Base-by-base conservation (phyloP, 2,888 invertebrate species). In the Argyresthia albistria region DNA sequence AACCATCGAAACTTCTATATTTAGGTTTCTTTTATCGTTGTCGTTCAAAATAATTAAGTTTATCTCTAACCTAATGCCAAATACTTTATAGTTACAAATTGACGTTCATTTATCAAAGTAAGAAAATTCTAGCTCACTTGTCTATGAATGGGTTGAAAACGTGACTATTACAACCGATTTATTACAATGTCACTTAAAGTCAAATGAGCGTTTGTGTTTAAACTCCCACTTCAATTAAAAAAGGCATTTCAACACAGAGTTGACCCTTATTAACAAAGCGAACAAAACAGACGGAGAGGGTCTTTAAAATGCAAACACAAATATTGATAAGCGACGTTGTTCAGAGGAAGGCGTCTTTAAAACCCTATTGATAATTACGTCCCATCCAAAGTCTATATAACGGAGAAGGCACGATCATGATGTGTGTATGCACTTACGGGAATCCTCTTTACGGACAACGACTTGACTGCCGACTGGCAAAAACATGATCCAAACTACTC, bases 361-460 rank as follows among this genome's bases (percentile, higher is more conserved):
- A 80, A 81, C 74, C 76, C 81, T 84, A 86, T 84, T 82, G 86
- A 80, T 81, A 84, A 83, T 87, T 87, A 86, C 86, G 86, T 87
- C 86, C 86, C 86, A 79, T 77, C 80, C 82, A 77, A 79, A 86
- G 86, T 87, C 86, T 87, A 82, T 83, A 84, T 82, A 84, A 83
- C 79, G 79, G 86, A 83, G 79, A 87, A 86, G 87, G 87, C 87
- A 87, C 86, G 86, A 83, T 86, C 70, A 82, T 86, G 86, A 87
- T 87, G 86, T 84, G 86, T 86, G 84, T 84, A 80, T 83, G 86
- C 86, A 82, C 83, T 83, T 81, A 82, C 71, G 78, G 80, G 78
- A 77, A 71, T 76, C 79, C 70, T 71, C 76, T 76, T 80, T 77
- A 78, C 71, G 73, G 80, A 76, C 78, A 78, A 82, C 80, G 79